Percentiles rank a stretch among this genome's conserved stretches.
Conservation (phyloP, 1,140 invertebrate species). For the Neocloeon triangulifer region DNA sequence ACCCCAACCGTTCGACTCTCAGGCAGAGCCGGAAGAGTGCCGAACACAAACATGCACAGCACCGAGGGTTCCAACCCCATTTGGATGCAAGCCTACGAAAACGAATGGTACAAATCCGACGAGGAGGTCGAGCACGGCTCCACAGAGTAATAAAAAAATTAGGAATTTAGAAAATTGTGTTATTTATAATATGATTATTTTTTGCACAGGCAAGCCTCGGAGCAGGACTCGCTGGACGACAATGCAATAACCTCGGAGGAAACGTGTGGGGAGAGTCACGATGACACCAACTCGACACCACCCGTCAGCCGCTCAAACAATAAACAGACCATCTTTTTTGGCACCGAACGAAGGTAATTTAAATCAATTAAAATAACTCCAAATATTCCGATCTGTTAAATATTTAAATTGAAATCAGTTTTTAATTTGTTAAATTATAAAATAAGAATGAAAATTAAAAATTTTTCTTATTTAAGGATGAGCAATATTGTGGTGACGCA, state of each 20-base stretch:
- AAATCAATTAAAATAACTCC: background rate
- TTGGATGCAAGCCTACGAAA: constrained; percentile 84
- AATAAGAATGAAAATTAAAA: background rate
- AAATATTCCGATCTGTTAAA: background rate
- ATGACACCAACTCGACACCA: constrained; percentile 1
- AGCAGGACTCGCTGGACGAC: constrained; percentile 68
- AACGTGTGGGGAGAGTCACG: constrained; percentile 13
- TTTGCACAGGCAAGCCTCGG: constrained; percentile 38
- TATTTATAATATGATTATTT: constrained; percentile 8
- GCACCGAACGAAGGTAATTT: background rate
- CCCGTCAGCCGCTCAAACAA: background rate
- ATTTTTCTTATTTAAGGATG: background rate
- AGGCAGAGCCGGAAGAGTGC: constrained; percentile 42
- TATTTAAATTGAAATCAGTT: background rate
- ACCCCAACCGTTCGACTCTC: constrained; percentile 15
- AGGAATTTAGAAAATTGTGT: constrained; percentile 1
- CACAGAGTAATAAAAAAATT: constrained; percentile 5
- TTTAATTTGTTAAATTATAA: background rate
- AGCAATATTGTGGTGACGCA: constrained; percentile 8
- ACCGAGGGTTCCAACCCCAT: constrained; percentile 86
- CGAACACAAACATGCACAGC: constrained; percentile 86
- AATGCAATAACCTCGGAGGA: constrained; percentile 48
- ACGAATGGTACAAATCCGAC: constrained; percentile 84
- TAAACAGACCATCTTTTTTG: background rate
- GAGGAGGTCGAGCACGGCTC: constrained; percentile 49